Percentiles rank a stretch among this genome's conserved stretches.
phyloP scores from a whole-genome alignment of 2,113 vertebrate species.

The Mesocricetus auratus region DNA sequence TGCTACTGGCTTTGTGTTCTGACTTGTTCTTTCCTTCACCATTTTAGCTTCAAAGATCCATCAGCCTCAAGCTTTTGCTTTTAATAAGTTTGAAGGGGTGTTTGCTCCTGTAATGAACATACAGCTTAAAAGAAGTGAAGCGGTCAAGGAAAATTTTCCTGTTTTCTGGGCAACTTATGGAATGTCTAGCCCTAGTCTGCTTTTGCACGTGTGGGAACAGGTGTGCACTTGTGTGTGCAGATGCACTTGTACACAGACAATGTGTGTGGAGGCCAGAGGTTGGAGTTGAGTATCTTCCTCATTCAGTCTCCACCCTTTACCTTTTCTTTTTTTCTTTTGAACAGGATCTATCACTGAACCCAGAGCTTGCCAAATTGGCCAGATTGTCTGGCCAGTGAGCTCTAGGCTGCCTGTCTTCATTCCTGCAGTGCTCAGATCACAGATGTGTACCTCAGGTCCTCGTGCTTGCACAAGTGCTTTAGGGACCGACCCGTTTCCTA shows the following conservation, averaged over 20 bases:
- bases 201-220: neutral
- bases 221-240: neutral
- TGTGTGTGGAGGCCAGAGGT: neutral
- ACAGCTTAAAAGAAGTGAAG: neutral
- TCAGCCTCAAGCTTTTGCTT: neutral
- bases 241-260: neutral
- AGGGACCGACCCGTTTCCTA: neutral
- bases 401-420: neutral
- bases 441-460: neutral
- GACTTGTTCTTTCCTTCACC: neutral
- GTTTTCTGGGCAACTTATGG: neutral
- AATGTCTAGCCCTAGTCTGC: neutral
- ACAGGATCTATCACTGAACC: neutral
- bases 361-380: neutral
- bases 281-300: neutral
- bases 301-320: neutral
- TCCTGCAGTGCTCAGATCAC: neutral
- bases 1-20: neutral
- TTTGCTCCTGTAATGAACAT: neutral
- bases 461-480: neutral
- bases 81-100: neutral
- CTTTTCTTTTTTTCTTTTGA: neutral
- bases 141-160: neutral
- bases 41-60: neutral
- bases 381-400: neutral